A percentile compares a stretch with the other conserved stretches of the same genome.
Conservation (phyloP, 2,113 vertebrate species). For the Calidris pygmaea region DNA sequence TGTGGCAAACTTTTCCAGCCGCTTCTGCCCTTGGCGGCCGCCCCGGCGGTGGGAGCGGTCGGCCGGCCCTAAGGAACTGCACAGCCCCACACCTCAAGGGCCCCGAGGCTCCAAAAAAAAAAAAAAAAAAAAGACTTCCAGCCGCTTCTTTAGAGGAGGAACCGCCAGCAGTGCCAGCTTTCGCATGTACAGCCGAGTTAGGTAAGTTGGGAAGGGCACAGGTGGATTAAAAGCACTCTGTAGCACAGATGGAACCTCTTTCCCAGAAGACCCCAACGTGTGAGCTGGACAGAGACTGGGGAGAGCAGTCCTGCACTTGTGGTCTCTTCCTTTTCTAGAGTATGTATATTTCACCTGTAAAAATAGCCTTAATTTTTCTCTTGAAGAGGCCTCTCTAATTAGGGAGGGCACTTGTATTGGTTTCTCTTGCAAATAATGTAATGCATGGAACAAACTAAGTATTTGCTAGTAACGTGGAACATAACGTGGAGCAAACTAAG, state of each 20-base stretch:
- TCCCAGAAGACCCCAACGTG: accelerated
- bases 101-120: background rate
- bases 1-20: constrained; percentile 64
- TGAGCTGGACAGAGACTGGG: no score
- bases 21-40: background rate
- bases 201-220: constrained; percentile 41
- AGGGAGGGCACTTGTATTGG: background rate
- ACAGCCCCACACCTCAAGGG: background rate
- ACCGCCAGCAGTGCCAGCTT: background rate
- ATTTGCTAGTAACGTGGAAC: background rate
- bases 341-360: background rate
- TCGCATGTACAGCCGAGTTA: background rate
- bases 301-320: accelerated
- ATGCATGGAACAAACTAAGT: accelerated
- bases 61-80: background rate
- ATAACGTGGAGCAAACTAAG: background rate
- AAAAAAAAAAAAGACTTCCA: background rate
- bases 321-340: background rate
- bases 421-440: background rate
- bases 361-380: background rate
- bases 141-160: background rate
- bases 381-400: background rate
- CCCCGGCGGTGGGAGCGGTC: constrained; percentile 19
- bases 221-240: background rate
- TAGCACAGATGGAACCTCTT: background rate